These are phyloP conservation scores for Cyphomyrmex costatus DNA, from an alignment of 1,140 invertebrate genomes.

Conservation along the genomic window DNA sequence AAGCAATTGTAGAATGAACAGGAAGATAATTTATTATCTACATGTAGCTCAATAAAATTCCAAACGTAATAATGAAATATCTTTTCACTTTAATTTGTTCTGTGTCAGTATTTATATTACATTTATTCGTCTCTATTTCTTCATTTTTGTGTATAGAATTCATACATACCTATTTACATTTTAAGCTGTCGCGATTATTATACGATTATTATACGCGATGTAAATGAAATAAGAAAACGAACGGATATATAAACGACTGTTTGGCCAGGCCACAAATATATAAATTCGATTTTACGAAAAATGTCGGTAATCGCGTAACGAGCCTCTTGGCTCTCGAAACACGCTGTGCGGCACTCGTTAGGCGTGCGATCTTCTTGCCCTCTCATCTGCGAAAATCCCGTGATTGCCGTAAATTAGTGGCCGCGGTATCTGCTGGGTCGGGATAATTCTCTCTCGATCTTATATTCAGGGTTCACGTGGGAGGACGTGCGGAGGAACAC, in stretches of 20 bases:
- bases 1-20: neutral
- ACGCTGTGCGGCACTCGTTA: slow-evolving; percentile 31
- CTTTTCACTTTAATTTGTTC: neutral
- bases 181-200: neutral
- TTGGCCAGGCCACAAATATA: neutral
- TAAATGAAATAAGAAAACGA: slow-evolving; percentile 16
- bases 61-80: slow-evolving; percentile 11
- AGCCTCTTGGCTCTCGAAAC: neutral
- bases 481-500: slow-evolving; percentile 57
- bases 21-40: neutral
- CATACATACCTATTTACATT: neutral
- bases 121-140: neutral
- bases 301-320: slow-evolving; percentile 53
- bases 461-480: slow-evolving; percentile 64
- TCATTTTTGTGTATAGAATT: neutral
- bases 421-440: neutral
- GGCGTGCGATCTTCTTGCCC: slow-evolving; percentile 24
- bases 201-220: slow-evolving; percentile 1
- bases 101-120: neutral
- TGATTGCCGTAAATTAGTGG: slow-evolving; percentile 56
- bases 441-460: slow-evolving; percentile 54
- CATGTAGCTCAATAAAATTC: neutral
- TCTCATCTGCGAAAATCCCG: slow-evolving; percentile 27
- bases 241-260: neutral
- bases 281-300: slow-evolving; percentile 42